Evolutionary conservation across 1,140 invertebrate species (phyloP).

Genomic region (Anthonomus grandis): DNA sequence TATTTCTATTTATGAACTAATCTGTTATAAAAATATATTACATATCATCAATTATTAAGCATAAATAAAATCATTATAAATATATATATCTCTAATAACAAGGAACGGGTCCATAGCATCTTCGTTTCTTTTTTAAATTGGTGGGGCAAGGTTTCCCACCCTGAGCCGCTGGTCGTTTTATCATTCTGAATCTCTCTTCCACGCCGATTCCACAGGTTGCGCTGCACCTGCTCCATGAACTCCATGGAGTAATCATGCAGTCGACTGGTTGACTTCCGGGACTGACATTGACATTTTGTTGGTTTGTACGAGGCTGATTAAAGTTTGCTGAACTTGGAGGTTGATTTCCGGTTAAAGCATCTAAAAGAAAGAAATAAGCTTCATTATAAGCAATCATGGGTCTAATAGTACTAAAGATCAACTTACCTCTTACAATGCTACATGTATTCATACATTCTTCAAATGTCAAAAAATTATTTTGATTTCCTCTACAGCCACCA

Average conservation of each 20-base stretch:
- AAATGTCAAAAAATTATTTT: constrained; percentile 80
- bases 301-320: constrained; percentile 6
- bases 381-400: no score
- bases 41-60: no score
- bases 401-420: background rate
- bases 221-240: constrained; percentile 71
- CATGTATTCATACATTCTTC: constrained; percentile 77
- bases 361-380: constrained; percentile 16
- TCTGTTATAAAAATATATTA: no score
- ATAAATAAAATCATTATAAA: no score
- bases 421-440: constrained; percentile 54
- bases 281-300: constrained; percentile 4
- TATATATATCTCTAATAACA: no score
- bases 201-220: constrained; percentile 66
- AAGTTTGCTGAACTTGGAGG: background rate
- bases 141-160: constrained; percentile 68
- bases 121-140: constrained; percentile 53
- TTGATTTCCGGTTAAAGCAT: constrained; percentile 27
- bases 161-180: constrained; percentile 60
- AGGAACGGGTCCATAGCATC: constrained; percentile 45
- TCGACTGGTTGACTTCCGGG: constrained; percentile 40
- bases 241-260: constrained; percentile 72
- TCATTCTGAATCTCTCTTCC: constrained; percentile 56
- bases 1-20: no score
- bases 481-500: constrained; percentile 86